Conservation (phyloP, 2,113 vertebrate species). For the Menura novaehollandiae region DNA sequence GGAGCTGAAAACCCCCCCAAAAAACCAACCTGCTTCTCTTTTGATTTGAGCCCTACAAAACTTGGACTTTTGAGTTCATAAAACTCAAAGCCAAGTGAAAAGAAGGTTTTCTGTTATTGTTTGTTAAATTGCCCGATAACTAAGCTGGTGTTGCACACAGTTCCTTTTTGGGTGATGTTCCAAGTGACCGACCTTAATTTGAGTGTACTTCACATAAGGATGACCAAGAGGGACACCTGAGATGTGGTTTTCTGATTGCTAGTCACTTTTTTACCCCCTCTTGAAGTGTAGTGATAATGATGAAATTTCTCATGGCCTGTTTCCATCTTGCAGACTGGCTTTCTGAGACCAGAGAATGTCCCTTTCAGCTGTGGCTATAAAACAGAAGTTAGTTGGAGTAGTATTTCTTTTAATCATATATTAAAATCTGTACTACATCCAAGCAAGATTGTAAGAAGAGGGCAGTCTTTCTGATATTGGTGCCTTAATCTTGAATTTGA, state of each 20-base stretch:
- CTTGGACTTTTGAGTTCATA: background rate
- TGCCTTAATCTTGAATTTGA: conserved; percentile 6
- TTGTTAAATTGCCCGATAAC: background rate
- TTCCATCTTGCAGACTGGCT: background rate
- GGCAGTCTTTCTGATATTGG: conserved; percentile 3
- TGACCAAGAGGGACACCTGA: background rate
- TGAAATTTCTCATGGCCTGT: background rate
- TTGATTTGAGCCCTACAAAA: background rate
- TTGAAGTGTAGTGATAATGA: background rate
- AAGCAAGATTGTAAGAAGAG: background rate
- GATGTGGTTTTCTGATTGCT: background rate
- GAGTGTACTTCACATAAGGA: background rate
- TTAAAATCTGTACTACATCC: background rate
- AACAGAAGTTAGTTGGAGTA: background rate
- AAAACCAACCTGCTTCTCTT: background rate
- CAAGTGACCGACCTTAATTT: background rate
- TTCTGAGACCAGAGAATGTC: background rate
- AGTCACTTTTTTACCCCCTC: background rate
- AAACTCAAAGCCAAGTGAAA: background rate
- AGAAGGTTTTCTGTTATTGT: background rate
- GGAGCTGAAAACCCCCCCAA: fast-evolving
- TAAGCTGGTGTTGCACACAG: fast-evolving
- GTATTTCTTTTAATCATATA: background rate
- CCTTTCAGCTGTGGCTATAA: background rate
- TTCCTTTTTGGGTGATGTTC: background rate